Percentiles rank a stretch among this genome's conserved stretches.
These are phyloP conservation scores for Poeciliopsis retropinna DNA, from an alignment of 2,113 vertebrate genomes.

Conservation along the genomic window DNA sequence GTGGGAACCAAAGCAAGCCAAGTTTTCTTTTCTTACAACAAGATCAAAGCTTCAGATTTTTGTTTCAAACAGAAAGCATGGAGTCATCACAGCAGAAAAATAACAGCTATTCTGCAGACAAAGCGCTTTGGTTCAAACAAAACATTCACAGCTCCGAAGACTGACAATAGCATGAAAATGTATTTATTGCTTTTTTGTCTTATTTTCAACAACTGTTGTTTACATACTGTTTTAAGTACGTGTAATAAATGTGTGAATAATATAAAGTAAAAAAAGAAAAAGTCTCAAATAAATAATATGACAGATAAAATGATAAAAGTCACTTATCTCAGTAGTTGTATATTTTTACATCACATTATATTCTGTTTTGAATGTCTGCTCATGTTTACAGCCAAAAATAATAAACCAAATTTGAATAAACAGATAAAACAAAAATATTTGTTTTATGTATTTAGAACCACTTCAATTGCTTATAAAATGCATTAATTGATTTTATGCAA, in stretches of 20 bases:
- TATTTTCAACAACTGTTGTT: background rate
- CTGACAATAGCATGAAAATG: background rate
- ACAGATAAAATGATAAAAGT: background rate
- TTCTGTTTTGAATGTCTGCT: background rate
- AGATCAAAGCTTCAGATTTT: constrained; percentile 47
- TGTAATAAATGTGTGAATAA: background rate
- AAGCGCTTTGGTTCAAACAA: background rate
- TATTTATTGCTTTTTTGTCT: background rate
- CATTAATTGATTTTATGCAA: no score
- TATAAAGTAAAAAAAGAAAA: background rate
- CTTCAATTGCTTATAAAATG: background rate
- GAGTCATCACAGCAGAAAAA: background rate
- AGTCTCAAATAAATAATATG: background rate
- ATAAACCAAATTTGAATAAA: background rate
- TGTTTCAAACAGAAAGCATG: constrained; percentile 30
- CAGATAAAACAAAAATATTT: background rate
- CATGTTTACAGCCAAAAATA: background rate
- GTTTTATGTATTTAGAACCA: background rate
- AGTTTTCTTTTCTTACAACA: constrained; percentile 33
- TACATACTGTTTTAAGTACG: background rate
- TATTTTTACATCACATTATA: background rate
- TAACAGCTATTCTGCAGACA: background rate
- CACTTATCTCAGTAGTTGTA: background rate
- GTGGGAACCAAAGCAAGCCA: constrained; percentile 34
- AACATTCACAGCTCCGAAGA: background rate